A percentile compares a stretch with the other conserved stretches of the same genome.
These are phyloP conservation scores for Casuarius casuarius DNA, from an alignment of 2,113 vertebrate genomes.

Conservation along the genomic window DNA sequence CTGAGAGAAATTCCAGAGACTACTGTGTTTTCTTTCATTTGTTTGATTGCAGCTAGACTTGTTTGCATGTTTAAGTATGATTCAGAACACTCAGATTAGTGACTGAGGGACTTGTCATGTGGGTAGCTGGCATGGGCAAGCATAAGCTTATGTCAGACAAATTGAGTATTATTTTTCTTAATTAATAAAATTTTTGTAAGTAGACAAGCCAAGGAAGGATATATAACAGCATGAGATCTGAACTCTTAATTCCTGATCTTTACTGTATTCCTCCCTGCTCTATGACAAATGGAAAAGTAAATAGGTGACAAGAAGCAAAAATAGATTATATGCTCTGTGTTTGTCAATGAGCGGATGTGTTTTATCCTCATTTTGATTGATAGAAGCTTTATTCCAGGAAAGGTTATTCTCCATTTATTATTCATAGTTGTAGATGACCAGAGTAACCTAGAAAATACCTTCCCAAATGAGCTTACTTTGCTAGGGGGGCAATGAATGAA, in stretches of 20 bases:
- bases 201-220: background rate
- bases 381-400: background rate
- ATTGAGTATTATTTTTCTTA: background rate
- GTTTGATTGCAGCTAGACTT: background rate
- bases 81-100: background rate
- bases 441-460: background rate
- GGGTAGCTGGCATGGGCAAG: background rate
- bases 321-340: background rate
- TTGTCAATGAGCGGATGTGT: background rate
- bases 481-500: background rate
- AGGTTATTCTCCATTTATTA: slow-evolving; percentile 50
- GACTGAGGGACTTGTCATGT: background rate
- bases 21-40: background rate
- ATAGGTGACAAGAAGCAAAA: background rate
- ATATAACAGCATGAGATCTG: background rate
- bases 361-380: slow-evolving; percentile 53
- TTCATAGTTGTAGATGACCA: slow-evolving; percentile 27
- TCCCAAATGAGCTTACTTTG: slow-evolving; percentile 1
- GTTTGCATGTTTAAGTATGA: background rate
- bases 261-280: background rate
- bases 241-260: background rate
- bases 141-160: background rate
- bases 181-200: background rate
- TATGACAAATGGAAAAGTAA: background rate
- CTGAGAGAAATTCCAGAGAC: background rate